Base-by-base conservation (phyloP, 2,113 vertebrate species). In the Sinocyclocheilus anophthalmus region DNA sequence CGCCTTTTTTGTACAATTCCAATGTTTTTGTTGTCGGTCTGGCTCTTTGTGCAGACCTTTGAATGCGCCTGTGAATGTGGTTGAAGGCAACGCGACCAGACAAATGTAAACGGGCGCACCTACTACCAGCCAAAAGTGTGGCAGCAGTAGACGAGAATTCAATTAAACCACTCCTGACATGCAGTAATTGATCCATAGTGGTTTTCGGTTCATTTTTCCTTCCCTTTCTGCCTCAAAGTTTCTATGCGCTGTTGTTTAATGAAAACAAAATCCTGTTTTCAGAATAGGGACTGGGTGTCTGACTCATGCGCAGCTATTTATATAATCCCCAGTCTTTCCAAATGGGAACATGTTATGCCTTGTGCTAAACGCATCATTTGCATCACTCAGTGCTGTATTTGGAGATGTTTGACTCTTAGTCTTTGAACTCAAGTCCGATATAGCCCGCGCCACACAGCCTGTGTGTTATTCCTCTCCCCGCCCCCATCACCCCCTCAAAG, bases 271-370 rank as follows among this genome's bases (percentile, higher is more conserved):
- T 93, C 88, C 91, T 90, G 87, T 93, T 94, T 94, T 91, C 92
- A 89, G 88, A 92, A 90, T 86, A 90, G 88, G 91, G 90, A 93
- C 92, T 90, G 92, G 90, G 92, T 91, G 91, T 84, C 76, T 93
- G 93, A 94, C 92, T 94, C 94, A 94, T 93, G 86, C 91, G 90
- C 85, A 87, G 92, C 93, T 95, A 93, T 95, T 95, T 95, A 91
- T 93, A 90, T 93, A 90, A 86, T 88, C 88, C 90, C 91, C 90
- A 90, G 83, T 91, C 91, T 91, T 91, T 85, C 92, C 91, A 91
- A 91, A 26, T 93, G 93, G 90, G 84, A 93, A 91, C 85, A 90
- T 92, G 89, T 82, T 91, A 87, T 90, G 91, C 87, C 91, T 91
- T 91, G 91, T 87, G 89, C 91, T 92, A 91, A 94, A 90, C 90